Percentiles rank a stretch among this genome's conserved stretches.
phyloP scores from a whole-genome alignment of 2,797 vertebrate species.

The Brotula barbata region DNA sequence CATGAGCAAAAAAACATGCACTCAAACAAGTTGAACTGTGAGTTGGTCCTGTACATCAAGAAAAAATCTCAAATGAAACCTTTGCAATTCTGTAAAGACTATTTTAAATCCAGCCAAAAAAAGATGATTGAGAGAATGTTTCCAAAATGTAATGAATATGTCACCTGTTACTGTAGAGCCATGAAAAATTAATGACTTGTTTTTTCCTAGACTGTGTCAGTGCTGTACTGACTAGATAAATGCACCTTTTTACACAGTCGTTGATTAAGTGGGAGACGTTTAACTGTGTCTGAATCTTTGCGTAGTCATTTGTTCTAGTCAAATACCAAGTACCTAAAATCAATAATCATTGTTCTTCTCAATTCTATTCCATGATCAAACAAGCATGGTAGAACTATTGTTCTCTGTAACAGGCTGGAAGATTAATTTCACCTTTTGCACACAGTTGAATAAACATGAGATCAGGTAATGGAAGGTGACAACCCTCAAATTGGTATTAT shows the following conservation, averaged over 20 bases:
- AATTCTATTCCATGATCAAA: background rate
- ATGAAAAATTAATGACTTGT: conserved; percentile 23
- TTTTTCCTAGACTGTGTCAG: conserved; percentile 18
- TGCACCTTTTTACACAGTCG: conserved; percentile 9
- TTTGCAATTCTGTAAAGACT: no score
- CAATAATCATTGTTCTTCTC: background rate
- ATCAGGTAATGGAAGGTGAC: conserved; percentile 1
- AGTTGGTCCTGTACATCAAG: no score
- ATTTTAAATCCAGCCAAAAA: background rate
- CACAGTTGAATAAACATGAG: conserved; percentile 5
- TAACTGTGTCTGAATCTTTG: background rate
- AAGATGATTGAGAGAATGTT: conserved; percentile 13
- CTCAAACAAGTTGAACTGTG: background rate
- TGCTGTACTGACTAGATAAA: conserved; percentile 13
- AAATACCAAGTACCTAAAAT: conserved; percentile 6
- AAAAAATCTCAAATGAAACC: no score
- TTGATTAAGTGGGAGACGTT: conserved; percentile 15
- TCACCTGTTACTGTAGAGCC: conserved; percentile 13
- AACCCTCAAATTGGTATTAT: conserved; percentile 4
- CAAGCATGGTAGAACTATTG: conserved; percentile 9
- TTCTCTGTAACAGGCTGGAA: conserved; percentile 5
- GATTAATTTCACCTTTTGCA: conserved; percentile 18
- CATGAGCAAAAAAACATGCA: no score
- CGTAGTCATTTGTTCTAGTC: conserved; percentile 11
- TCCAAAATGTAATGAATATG: conserved; percentile 26